Evolutionary conservation across 2,797 vertebrate species (phyloP), one percentile per base, ranked within the genome.

Genomic region (Calcarius lapponicus): DNA sequence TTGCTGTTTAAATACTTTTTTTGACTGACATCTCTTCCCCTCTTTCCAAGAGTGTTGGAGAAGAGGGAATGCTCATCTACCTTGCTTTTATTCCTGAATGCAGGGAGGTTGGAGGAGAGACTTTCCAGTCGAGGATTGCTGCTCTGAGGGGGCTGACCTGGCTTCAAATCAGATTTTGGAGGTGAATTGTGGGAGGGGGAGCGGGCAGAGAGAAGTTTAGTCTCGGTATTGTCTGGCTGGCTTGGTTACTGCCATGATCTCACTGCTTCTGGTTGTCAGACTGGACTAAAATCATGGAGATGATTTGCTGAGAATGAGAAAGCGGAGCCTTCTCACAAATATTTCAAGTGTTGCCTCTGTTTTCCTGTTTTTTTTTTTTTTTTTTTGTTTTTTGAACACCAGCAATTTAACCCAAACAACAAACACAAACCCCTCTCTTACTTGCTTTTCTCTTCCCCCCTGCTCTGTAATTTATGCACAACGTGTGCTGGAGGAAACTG

Each of bases 251-350:
- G 94, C 79, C 75, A 79, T 83, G 83, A 95, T 82, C 90, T 93
- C 96, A 88, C 86, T 94, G 94, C 94, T 95, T 13, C 92, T 90
- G 92, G 58, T 94, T 90, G 92, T 96, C 93, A 94, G 94, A 87
- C 88, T 40, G 72, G 10, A 7, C 91, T 86, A 24, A 85, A 92
- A 85, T 79, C 93, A 42, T 11, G 83, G 81, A 86, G 75, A 25
- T 64, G 60, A 84, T 84, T 51, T 11, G 69, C 67, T 71, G 79
- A 70, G 88, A 62, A 24, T 10, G 58, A 65, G 82, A 69, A 58
- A 56, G 64, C 1, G 31, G 81, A 84, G 89, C 82, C 50, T 45
- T 90, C 91, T 72, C 50, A 26, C 5, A 2, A 28, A 4, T 15
- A 81, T 61, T 76, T 84, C 70, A 14, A n/a, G 20, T 1, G 17